Conservation (phyloP, 1,140 invertebrate species). For the Maconellicoccus hirsutus region DNA sequence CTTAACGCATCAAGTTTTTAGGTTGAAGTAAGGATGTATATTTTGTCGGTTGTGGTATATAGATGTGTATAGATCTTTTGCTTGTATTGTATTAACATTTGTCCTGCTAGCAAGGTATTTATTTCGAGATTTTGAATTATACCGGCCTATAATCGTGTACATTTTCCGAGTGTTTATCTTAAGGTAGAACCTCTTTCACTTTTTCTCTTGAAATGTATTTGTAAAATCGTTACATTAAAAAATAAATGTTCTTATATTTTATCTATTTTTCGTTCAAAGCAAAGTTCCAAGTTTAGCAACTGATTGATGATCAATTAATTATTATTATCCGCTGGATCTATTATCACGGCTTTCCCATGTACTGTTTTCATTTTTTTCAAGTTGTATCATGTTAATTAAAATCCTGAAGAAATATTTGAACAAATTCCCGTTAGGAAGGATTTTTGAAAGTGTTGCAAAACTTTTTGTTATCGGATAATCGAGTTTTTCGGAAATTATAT, state of each 20-base stretch:
- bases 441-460: not conserved
- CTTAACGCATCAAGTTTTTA: not conserved
- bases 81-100: not conserved
- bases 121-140: not conserved
- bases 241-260: not conserved
- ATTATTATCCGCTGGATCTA: no score
- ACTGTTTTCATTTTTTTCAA: not conserved
- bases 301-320: no score
- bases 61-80: not conserved
- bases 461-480: not conserved
- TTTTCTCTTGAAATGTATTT: not conserved
- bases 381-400: not conserved
- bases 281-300: no score
- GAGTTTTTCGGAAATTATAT: not conserved
- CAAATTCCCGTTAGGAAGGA: not conserved
- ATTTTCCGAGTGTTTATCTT: not conserved
- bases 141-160: conserved; percentile 1
- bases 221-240: not conserved
- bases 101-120: not conserved
- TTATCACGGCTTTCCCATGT: no score
- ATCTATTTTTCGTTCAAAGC: no score
- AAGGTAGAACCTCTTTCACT: not conserved
- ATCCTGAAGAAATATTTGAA: not conserved
- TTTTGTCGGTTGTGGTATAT: not conserved
- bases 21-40: not conserved